Percentiles rank a stretch among this genome's conserved stretches.
Evolutionary conservation across 2,888 invertebrate species (phyloP).

Genomic region (Maniola hyperantus): DNA sequence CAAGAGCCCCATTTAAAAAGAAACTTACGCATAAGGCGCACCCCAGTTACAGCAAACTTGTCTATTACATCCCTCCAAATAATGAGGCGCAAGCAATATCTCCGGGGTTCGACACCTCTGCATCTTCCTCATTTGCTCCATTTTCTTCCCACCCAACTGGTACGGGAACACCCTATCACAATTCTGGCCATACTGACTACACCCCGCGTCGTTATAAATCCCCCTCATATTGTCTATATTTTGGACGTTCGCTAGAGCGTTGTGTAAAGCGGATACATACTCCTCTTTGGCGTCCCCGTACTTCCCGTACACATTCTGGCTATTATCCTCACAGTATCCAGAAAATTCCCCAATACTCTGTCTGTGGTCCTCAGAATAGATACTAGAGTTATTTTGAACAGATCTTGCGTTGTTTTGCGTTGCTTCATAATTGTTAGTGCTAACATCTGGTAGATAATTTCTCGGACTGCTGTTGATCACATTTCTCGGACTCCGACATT

Average conservation of each 20-base stretch:
- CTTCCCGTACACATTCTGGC: conserved; percentile 54
- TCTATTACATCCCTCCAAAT: conserved; percentile 78
- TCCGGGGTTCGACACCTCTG: conserved; percentile 88
- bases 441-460: conserved; percentile 59
- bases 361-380: conserved; percentile 62
- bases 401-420: conserved; percentile 52
- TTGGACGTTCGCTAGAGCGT: conserved; percentile 57
- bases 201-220: conserved; percentile 57
- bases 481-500: conserved; percentile 67
- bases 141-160: conserved; percentile 75
- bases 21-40: conserved; percentile 64
- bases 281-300: conserved; percentile 61
- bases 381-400: conserved; percentile 48
- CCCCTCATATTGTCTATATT: conserved; percentile 62
- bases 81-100: conserved; percentile 89
- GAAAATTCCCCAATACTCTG: conserved; percentile 57
- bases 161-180: conserved; percentile 70
- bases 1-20: neutral
- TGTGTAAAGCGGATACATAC: conserved; percentile 61
- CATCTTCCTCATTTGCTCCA: conserved; percentile 63
- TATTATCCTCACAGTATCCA: conserved; percentile 62
- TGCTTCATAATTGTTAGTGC: conserved; percentile 59
- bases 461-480: conserved; percentile 67
- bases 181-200: conserved; percentile 60
- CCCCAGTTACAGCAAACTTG: conserved; percentile 79